Evolutionary conservation across 2,888 invertebrate genomes (phyloP).

Genomic region (Tetropium fuscum): DNA sequence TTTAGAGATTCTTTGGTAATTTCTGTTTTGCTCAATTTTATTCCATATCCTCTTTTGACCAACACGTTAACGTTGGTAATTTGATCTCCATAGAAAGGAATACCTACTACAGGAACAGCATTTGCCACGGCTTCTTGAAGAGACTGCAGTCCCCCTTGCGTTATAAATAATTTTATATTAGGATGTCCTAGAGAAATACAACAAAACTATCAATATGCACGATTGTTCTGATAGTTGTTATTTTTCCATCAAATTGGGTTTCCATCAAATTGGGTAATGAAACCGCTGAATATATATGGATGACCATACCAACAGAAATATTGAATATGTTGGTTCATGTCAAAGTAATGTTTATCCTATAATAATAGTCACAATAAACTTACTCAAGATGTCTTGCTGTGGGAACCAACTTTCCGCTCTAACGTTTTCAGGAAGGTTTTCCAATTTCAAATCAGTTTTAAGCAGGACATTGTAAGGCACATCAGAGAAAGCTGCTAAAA

Average conservation of each 20-base stretch:
- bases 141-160: conserved; percentile 50
- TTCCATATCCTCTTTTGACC: conserved; percentile 40
- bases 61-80: conserved; percentile 41
- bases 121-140: conserved; percentile 43
- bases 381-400: conserved; percentile 47
- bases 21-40: conserved; percentile 37
- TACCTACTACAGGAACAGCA: conserved; percentile 43
- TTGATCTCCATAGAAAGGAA: conserved; percentile 49
- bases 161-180: conserved; percentile 65
- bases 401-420: conserved; percentile 47
- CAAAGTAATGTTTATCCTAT: no score
- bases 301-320: no score
- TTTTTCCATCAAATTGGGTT: no score
- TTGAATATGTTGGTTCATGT: no score
- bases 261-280: no score
- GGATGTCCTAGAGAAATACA: conserved; percentile 55
- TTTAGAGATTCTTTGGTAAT: conserved; percentile 35
- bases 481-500: conserved; percentile 38
- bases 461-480: conserved; percentile 44
- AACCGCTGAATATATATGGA: no score
- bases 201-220: neutral
- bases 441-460: conserved; percentile 49
- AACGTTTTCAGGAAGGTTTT: conserved; percentile 44
- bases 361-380: neutral
- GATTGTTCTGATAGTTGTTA: no score